phyloP scores from a whole-genome alignment of 2,888 invertebrate genomes.

The Agonopterix alstromeriana region DNA sequence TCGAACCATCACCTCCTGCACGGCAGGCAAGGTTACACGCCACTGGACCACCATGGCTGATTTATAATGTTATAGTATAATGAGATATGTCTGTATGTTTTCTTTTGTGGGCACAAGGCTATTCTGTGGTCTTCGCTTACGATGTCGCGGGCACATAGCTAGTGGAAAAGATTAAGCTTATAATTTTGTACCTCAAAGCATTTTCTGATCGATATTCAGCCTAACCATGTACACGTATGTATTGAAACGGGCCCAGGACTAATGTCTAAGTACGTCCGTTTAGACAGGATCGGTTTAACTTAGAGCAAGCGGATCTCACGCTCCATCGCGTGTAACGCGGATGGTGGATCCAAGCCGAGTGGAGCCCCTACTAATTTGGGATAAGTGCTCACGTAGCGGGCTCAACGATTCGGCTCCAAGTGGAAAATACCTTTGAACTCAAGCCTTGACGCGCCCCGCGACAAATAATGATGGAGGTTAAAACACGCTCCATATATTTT shows the following conservation, averaged over 20 bases:
- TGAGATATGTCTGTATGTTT: no score
- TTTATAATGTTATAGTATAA: no score
- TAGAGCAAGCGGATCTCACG: constrained; percentile 44
- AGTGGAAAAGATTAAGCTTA: no score
- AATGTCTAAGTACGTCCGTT: constrained; percentile 32
- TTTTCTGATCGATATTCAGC: background rate
- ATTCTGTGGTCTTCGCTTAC: no score
- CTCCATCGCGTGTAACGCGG: constrained; percentile 42
- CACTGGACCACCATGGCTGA: no score
- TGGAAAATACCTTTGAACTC: constrained; percentile 45
- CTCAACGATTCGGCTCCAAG: constrained; percentile 40
- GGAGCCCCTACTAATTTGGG: constrained; percentile 54
- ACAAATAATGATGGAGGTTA: constrained; percentile 31
- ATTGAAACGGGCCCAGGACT: constrained; percentile 17
- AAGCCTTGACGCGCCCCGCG: constrained; percentile 34
- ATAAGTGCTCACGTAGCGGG: constrained; percentile 59
- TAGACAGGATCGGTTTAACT: constrained; percentile 41
- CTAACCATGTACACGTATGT: background rate
- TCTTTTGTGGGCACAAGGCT: no score
- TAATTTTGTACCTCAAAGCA: background rate
- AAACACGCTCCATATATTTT: constrained; percentile 27
- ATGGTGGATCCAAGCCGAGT: constrained; percentile 31
- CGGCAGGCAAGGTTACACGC: no score
- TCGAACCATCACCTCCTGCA: no score
- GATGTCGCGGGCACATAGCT: no score